Percentiles rank a stretch among this genome's conserved stretches.
phyloP scores from a whole-genome alignment of 2,797 vertebrate species.

The Melanotaenia trifasciata region DNA sequence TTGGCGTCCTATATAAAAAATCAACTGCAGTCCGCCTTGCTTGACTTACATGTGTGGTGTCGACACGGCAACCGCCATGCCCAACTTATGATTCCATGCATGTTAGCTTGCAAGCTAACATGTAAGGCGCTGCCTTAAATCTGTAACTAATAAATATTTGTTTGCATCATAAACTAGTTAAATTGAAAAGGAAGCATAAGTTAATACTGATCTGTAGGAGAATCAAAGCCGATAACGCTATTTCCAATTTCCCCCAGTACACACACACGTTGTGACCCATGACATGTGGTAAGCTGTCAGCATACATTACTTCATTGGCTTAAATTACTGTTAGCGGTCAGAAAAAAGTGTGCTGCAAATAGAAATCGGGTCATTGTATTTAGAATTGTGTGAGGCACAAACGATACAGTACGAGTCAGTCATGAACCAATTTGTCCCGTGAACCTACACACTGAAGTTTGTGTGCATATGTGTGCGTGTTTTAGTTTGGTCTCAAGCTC shows the following conservation, averaged over 20 bases:
- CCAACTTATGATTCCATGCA: conserved; percentile 33
- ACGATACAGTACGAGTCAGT: background rate
- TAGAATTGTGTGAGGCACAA: background rate
- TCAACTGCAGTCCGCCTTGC: conserved; percentile 36
- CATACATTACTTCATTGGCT: background rate
- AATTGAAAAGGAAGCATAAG: background rate
- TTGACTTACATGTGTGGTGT: conserved; percentile 62
- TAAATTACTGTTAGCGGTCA: background rate
- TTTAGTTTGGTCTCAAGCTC: background rate
- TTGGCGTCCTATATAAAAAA: conserved; percentile 15
- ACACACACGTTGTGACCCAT: conserved; percentile 32
- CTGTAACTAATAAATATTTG: background rate
- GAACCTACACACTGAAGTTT: background rate
- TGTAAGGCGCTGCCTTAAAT: too few relatives aligned
- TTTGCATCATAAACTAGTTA: background rate
- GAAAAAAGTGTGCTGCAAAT: background rate
- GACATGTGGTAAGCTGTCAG: conserved; percentile 57
- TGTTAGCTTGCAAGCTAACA: conserved; percentile 53
- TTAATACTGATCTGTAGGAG: background rate
- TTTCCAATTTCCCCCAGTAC: background rate
- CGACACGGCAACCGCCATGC: conserved; percentile 49
- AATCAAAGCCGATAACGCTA: background rate
- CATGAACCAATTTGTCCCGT: background rate
- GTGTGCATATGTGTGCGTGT: background rate
- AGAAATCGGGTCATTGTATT: background rate